Base-by-base conservation (phyloP, 2,113 vertebrate genomes). In the Osmerus eperlanus region DNA sequence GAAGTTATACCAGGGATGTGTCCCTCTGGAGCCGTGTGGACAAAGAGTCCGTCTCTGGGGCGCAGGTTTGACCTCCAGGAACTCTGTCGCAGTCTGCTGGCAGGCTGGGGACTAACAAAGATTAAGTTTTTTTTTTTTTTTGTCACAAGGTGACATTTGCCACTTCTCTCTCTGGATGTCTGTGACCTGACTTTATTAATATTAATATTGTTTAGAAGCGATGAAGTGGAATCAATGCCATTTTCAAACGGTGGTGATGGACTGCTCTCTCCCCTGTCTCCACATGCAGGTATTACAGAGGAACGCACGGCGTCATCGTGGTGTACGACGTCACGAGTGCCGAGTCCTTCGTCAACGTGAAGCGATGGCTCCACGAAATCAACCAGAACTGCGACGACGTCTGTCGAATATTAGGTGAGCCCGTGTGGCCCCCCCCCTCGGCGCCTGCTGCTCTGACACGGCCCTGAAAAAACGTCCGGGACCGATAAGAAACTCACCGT, bases 381-480 rank as follows among this genome's bases (percentile, higher is more conserved):
- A 99, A 98, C 91, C 96, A 99, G 84, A 99, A 99, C 59, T 99
- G 97, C 81, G 97, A 99, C 19, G 97, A 99, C 1, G 97, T 99
- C 67, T 99, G 97, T 90, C 93, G 97, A 85, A 99, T 99, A 97
- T 91, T 99, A 90, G 97, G 97, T 98, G 81, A 91, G 90, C 36
- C 3, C 4, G 9, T 0, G 29, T 18, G 9, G 9, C 9, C 41
- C 2, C 41, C 41, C 41, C 7, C 32, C 32, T 36, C 32, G 5
- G 5, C 32, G 2, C 32, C 3, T 0, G 25, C 25, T 28, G 25
- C 25, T 28, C 25, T 28, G 25, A 28, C 25, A 28, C 25, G 25
- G 25, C 25, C 25, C 25, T 3, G 3, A 3, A 28, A 28, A 28
- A 2, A 2, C 25, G 25, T 3, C 25, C 25, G 25, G 25, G 25